Percentiles rank a stretch among this genome's conserved stretches.
Evolutionary conservation across 2,113 vertebrate genomes (phyloP).

Genomic region (Oncorhynchus mykiss): DNA sequence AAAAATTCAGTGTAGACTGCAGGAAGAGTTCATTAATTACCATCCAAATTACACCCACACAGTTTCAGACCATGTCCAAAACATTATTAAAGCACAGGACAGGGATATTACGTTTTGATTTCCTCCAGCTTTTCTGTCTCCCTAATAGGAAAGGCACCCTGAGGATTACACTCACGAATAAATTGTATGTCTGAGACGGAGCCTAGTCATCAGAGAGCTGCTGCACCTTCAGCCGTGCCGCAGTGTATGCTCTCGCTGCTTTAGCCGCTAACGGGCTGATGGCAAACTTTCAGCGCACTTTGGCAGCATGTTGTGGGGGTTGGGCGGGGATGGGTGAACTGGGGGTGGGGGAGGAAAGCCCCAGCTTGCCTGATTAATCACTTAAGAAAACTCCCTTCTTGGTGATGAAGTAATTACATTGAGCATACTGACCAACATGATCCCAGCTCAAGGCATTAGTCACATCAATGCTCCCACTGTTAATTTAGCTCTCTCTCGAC

Average conservation of each 20-base stretch:
- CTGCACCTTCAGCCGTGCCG: slow-evolving; percentile 12
- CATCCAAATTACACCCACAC: slow-evolving; percentile 44
- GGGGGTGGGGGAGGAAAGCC: slow-evolving; percentile 12
- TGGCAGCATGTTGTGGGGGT: slow-evolving; percentile 7
- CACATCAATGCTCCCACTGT: slow-evolving; percentile 72
- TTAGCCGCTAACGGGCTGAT: slow-evolving; percentile 9
- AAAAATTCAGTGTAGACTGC: too few species aligned
- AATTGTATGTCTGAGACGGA: slow-evolving; percentile 12
- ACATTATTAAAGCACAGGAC: slow-evolving; percentile 31
- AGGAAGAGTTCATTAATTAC: slow-evolving; percentile 56
- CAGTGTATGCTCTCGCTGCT: neutral
- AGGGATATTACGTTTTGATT: too few species aligned
- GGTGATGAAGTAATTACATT: slow-evolving; percentile 75
- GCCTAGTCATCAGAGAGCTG: neutral
- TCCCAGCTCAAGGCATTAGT: slow-evolving; percentile 72
- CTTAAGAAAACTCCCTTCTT: slow-evolving; percentile 68
- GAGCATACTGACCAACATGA: slow-evolving; percentile 69
- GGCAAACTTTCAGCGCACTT: slow-evolving; percentile 19
- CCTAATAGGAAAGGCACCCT: neutral
- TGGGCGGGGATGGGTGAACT: slow-evolving; percentile 7
- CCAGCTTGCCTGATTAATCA: slow-evolving; percentile 61
- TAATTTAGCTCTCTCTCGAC: slow-evolving; percentile 72
- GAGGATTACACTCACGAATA: slow-evolving; percentile 16
- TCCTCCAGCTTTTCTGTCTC: neutral
- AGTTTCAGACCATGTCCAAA: slow-evolving; percentile 41